Base-by-base conservation (phyloP, 2,113 vertebrate species). In the Mobula birostris region DNA sequence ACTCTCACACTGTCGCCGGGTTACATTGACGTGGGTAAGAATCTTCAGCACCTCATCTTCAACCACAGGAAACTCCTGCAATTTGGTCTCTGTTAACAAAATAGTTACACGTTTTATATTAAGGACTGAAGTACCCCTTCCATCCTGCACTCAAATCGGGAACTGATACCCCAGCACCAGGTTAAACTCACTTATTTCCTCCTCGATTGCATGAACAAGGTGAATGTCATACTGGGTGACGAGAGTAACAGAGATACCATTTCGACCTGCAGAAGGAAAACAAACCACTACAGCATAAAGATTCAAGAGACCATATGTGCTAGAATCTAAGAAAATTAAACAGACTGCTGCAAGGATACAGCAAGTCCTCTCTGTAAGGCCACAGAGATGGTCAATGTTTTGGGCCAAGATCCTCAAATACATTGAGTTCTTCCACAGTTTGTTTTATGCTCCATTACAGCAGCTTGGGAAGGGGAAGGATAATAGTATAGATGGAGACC, bases 161-260 rank as follows among this genome's bases (percentile, higher is more conserved):
- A 21, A 1, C 19, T 21, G 29, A 7, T 15, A 74, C 72, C 7
- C 14, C 79, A 2, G 8, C 24, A 88, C 21, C 17, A 70, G 15
- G 32, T 0, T 0, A 0, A 0, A 98, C 98, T 98, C 95, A 99
- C 99, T 97, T 95, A 96, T 99, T 94, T 98, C 97, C 56, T 97
- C 96, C 95, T 99, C 99, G 0, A 99, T 98, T 66, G 98, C 95
- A 0, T 97, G 98, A 21, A 99, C 96, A 36, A 99, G 97, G 94
- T 99, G 98, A 96, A 99, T 99, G 96, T 99, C 98, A 0, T 99
- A 99, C 96, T 99, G 99, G 0, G 98, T 99, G 96, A 99, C 98
- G 95, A 99, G 96, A 0, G 99, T 99, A 95, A 99, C 96, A 29
- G 98, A 97, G 1, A 98, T 95, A 0, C 99, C 99, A 0, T 97